Evolutionary conservation across 2,888 invertebrate genomes (phyloP).

Genomic region (Prosapia bicincta): DNA sequence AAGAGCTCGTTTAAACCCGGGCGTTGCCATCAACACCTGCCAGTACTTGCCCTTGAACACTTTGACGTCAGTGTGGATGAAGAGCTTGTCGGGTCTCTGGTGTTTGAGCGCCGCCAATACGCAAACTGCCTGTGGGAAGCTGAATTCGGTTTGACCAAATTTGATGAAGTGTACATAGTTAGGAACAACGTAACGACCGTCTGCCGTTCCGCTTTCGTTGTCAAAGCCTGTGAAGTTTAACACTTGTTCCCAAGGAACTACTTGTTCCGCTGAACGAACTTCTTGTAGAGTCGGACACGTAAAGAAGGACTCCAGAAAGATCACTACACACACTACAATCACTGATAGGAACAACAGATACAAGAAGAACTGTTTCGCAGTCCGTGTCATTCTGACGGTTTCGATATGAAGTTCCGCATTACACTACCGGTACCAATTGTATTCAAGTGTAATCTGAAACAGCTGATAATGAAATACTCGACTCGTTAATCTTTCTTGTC

Average conservation of each 20-base stretch:
- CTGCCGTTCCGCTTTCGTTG: conserved; percentile 39
- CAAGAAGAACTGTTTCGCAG: no score
- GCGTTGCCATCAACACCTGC: conserved; percentile 32
- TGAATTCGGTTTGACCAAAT: conserved; percentile 34
- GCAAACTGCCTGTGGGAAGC: conserved; percentile 37
- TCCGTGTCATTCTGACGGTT: no score
- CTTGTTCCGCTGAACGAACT: no score
- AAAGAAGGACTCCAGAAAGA: no score
- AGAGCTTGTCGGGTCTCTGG: conserved; percentile 41
- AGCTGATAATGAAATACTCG: no score
- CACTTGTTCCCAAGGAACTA: conserved; percentile 12
- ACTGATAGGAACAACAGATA: no score
- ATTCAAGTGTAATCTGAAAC: no score
- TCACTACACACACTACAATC: no score
- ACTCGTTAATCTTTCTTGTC: no score
- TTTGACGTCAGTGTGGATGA: conserved; percentile 41
- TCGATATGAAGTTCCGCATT: no score
- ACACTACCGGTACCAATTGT: no score
- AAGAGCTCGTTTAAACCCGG: conserved; percentile 32
- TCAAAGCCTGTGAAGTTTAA: conserved; percentile 34
- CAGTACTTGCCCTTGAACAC: conserved; percentile 36
- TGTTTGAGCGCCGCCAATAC: conserved; percentile 38
- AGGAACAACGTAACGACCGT: conserved; percentile 33
- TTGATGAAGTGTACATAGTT: conserved; percentile 43
- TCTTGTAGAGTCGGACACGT: no score